phyloP scores from a whole-genome alignment of 2,888 invertebrate genomes.

The Anticlea derivata region DNA sequence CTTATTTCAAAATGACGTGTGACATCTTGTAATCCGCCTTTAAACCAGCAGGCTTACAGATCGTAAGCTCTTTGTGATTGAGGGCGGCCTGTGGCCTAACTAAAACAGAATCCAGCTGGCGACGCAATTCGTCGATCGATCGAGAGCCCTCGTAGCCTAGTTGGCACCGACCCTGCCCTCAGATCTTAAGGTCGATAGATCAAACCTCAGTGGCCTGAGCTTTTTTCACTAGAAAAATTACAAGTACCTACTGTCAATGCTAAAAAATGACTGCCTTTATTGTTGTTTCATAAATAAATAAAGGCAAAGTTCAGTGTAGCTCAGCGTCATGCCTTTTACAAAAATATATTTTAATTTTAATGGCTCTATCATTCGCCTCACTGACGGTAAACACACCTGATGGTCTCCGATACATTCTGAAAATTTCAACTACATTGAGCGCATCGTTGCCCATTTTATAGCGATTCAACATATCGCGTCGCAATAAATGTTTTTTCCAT shows the following conservation, averaged over 20 bases:
- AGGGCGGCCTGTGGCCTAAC: slow-evolving; percentile 7
- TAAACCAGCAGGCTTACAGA: slow-evolving; percentile 11
- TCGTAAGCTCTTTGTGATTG: slow-evolving; percentile 16
- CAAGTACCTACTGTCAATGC: no score
- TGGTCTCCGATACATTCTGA: slow-evolving; percentile 6
- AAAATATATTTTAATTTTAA: no score
- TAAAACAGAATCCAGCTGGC: slow-evolving; percentile 1
- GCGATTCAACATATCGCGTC: no score
- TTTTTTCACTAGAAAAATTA: no score
- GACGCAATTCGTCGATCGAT: slow-evolving; percentile 2
- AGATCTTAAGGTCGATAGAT: not conserved
- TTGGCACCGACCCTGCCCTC: slow-evolving; percentile 4
- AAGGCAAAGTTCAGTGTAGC: no score
- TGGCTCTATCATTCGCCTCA: not conserved
- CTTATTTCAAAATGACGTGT: slow-evolving; percentile 8
- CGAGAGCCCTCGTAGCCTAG: slow-evolving; percentile 3
- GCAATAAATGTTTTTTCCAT: no score
- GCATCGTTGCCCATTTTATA: no score
- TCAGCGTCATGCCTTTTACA: not conserved
- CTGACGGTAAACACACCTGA: slow-evolving; percentile 1
- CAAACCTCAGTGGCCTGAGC: not conserved
- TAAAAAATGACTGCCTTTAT: no score
- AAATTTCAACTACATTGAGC: slow-evolving; percentile 1
- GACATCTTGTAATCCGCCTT: slow-evolving; percentile 12
- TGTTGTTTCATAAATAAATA: no score